Base-by-base conservation (phyloP, 2,888 invertebrate species). In the Seira ritae region DNA sequence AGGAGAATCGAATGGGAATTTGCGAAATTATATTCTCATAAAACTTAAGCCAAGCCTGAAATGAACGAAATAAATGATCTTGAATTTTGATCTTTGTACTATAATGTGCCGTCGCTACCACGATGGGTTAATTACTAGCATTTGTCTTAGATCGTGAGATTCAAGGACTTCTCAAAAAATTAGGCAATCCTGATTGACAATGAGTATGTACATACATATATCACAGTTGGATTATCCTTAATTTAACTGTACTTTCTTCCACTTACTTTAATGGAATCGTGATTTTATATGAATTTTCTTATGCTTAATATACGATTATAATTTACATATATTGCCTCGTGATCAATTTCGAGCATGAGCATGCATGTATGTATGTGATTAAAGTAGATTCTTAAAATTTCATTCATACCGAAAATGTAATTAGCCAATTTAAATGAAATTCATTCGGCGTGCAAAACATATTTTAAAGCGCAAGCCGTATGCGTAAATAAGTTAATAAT, bases 381-480 rank as follows among this genome's bases (percentile, higher is more conserved):
- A 62, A 62, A 62, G 2, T n/a, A 19, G n/a, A 8, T 19, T 15
- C n/a, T 20, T n/a, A 62, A 22, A 60, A 20, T 62, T 62, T 62
- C 62, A 62, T 62, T 62, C 62, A 62, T 62, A 19, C 62, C 62
- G 62, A 62, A 62, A 62, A 62, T 62, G 20, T 62, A 62, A 62
- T 62, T 62, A 62, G 20, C 20, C n/a, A 20, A 62, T 62, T 62
- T 62, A 20, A 62, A 62, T 15, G 62, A 62, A 50, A 50, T 31
- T 31, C 31, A 8, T 31, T 31, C 31, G 8, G 2, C 8, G 31
- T 4, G 31, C 31, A 31, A 31, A 8, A 31, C n/a, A n/a, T n/a
- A n/a, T n/a, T n/a, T n/a, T n/a, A n/a, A n/a, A n/a, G n/a, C n/a
- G n/a, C n/a, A n/a, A n/a, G n/a, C n/a, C n/a, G n/a, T n/a, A n/a